A percentile compares a stretch with the other conserved stretches of the same genome.
These are phyloP conservation scores for Cariama cristata DNA, from an alignment of 2,113 vertebrate species.

Conservation along the genomic window DNA sequence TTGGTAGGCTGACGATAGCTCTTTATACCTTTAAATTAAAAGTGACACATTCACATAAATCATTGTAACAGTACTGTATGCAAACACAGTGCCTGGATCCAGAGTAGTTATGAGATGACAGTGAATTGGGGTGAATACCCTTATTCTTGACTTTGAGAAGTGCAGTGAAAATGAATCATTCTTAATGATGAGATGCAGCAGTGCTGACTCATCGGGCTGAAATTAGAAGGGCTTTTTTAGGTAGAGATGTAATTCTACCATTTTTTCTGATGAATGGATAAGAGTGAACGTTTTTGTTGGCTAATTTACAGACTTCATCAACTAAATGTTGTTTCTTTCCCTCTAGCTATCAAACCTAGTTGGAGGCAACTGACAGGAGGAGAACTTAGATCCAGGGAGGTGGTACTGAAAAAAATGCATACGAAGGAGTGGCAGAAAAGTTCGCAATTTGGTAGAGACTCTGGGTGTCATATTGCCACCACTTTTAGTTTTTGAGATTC, in stretches of 20 bases:
- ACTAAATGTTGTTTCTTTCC: background rate
- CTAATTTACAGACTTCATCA: background rate
- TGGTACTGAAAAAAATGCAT: background rate
- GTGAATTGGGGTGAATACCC: constrained; percentile 45
- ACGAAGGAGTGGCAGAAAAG: background rate
- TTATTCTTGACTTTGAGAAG: constrained; percentile 69
- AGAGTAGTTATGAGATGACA: constrained; percentile 3
- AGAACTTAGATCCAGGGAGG: background rate
- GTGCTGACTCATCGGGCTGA: constrained; percentile 45
- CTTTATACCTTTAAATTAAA: constrained; percentile 53
- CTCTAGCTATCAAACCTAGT: background rate
- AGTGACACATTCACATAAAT: constrained; percentile 46
- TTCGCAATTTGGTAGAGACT: background rate
- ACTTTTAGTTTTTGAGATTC: background rate
- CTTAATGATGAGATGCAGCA: constrained; percentile 46
- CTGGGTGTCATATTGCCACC: background rate
- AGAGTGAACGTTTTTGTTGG: constrained; percentile 11
- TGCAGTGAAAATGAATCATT: constrained; percentile 63
- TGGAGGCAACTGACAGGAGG: background rate
- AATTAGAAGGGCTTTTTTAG: constrained; percentile 63
- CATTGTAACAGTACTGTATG: background rate
- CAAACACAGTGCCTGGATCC: background rate
- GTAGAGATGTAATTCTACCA: constrained; percentile 30
- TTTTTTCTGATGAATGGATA: constrained; percentile 33
- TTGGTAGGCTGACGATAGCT: background rate